These are phyloP conservation scores for Leptodactylus fuscus DNA, from an alignment of 2,113 vertebrate species.

Conservation along the genomic window DNA sequence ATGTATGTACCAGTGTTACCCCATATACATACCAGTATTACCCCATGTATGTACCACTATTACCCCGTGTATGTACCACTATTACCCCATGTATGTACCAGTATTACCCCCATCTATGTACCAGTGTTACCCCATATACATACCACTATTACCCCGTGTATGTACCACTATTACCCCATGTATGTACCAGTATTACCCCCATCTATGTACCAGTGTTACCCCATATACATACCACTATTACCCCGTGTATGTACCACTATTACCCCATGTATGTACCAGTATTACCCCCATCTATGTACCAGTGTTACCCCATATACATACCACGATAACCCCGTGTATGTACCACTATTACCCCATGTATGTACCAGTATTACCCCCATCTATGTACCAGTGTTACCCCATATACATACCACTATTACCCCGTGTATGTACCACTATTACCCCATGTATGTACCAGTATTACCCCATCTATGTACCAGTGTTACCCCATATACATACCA, in stretches of 20 bases:
- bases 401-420: neutral
- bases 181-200: neutral
- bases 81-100: neutral
- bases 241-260: neutral
- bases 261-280: neutral
- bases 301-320: neutral
- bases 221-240: neutral
- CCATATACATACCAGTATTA: neutral
- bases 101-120: neutral
- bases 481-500: neutral
- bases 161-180: neutral
- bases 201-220: neutral
- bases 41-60: neutral
- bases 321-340: neutral
- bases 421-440: neutral
- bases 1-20: neutral
- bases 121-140: neutral
- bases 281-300: neutral
- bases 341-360: neutral
- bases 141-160: neutral
- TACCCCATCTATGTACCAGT: neutral
- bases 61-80: neutral
- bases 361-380: neutral
- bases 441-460: neutral
- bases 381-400: neutral